These are phyloP conservation scores for Scomber scombrus DNA, from an alignment of 2,113 vertebrate genomes.

Conservation along the genomic window DNA sequence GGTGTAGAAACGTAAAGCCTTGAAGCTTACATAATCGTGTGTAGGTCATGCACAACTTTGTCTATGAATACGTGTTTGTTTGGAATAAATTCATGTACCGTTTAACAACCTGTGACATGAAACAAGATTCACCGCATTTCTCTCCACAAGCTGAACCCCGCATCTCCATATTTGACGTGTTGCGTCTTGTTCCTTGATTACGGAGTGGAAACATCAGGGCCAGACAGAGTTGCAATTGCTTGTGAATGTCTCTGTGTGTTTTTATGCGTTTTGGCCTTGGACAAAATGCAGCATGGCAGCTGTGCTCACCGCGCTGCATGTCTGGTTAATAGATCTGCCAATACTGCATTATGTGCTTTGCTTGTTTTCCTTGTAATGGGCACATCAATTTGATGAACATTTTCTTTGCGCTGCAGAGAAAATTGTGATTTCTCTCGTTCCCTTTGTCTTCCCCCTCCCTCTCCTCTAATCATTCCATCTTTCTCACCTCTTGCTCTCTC, in stretches of 20 bases:
- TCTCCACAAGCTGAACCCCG: neutral
- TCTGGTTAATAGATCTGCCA: conserved; percentile 70
- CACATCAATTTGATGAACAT: conserved; percentile 65
- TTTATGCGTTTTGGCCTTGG: conserved; percentile 25
- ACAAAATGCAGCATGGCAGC: conserved; percentile 49
- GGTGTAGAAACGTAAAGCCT: neutral
- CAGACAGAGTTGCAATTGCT: conserved; percentile 20
- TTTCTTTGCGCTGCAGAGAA: conserved; percentile 63
- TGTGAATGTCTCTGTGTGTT: conserved; percentile 39
- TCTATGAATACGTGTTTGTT: neutral
- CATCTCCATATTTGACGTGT: conserved; percentile 24
- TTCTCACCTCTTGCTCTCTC: conserved; percentile 32
- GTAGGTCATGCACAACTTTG: neutral
- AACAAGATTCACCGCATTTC: conserved; percentile 46
- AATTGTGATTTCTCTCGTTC: conserved; percentile 58
- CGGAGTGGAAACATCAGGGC: neutral
- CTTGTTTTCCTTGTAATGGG: conserved; percentile 69
- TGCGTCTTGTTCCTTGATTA: conserved; percentile 44
- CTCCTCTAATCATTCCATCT: conserved; percentile 55
- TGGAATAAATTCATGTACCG: conserved; percentile 27
- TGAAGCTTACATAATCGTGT: neutral
- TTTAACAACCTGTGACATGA: conserved; percentile 4
- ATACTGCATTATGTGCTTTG: conserved; percentile 63
- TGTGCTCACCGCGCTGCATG: conserved; percentile 40
- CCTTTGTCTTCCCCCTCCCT: conserved; percentile 36